These are phyloP conservation scores for Torymus aiolomorphi DNA, from an alignment of 2,888 invertebrate genomes.

Conservation along the genomic window DNA sequence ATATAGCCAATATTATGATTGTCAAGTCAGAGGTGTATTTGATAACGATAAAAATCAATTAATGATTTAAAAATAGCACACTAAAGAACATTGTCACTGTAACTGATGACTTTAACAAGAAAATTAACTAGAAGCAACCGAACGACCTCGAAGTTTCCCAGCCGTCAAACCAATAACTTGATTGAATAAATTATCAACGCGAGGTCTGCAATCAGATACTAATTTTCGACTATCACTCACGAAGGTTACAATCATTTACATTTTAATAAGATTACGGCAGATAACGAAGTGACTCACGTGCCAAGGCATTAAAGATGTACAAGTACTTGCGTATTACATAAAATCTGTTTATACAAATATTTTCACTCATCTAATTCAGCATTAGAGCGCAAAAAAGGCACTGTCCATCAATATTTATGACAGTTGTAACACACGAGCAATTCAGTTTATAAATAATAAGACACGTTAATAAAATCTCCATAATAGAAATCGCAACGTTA, in stretches of 20 bases:
- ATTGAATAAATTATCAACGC: constrained; percentile 31
- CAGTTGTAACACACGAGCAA: background rate
- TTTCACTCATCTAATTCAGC: too few relatives aligned
- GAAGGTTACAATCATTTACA: constrained; percentile 9
- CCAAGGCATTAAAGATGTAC: too few relatives aligned
- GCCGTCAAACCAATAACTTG: constrained; percentile 12
- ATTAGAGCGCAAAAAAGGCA: too few relatives aligned
- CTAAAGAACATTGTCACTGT: background rate
- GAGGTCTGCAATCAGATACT: constrained; percentile 31
- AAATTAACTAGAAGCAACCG: constrained; percentile 30
- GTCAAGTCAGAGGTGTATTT: too few relatives aligned
- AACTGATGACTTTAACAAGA: constrained; percentile 28
- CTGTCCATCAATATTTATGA: background rate
- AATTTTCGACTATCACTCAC: constrained; percentile 9
- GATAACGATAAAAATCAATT: too few relatives aligned
- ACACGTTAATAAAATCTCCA: too few relatives aligned
- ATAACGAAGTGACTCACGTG: background rate
- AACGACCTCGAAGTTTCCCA: constrained; percentile 24
- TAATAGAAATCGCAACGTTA: too few relatives aligned
- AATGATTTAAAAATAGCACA: too few relatives aligned
- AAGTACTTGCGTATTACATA: too few relatives aligned
- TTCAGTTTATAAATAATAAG: too few relatives aligned
- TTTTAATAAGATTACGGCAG: constrained; percentile 7
- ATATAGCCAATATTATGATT: too few relatives aligned
- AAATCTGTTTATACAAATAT: too few relatives aligned